Percentiles rank a stretch among this genome's conserved stretches.
Conservation (phyloP, 2,113 vertebrate species). For the Macrotis lagotis region DNA sequence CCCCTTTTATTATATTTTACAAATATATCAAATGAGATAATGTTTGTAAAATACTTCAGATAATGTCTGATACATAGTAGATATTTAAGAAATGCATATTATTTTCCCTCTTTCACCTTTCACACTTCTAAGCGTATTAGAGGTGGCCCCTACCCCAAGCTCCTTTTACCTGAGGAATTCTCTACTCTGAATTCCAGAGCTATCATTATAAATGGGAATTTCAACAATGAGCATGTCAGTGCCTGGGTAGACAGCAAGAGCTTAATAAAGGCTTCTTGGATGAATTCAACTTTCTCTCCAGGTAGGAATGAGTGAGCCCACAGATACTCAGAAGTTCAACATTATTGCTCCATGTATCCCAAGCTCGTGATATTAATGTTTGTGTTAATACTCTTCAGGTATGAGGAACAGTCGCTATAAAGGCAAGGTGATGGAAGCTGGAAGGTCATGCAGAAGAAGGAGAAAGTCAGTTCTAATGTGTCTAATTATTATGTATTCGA, state of each 20-base stretch:
- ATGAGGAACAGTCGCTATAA: neutral
- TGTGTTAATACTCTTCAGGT: neutral
- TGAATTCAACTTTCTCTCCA: neutral
- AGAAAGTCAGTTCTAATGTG: neutral
- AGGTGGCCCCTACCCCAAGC: neutral
- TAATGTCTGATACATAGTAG: neutral
- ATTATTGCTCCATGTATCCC: neutral
- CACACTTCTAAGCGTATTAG: neutral
- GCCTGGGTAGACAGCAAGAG: neutral
- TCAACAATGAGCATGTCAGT: neutral
- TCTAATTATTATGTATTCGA: too few relatives aligned
- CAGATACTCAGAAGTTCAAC: fast-evolving
- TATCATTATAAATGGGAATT: neutral
- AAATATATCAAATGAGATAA: neutral
- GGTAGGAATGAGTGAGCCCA: neutral
- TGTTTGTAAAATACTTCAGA: neutral
- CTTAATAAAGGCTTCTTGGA: neutral
- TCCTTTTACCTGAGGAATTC: neutral
- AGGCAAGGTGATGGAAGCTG: neutral
- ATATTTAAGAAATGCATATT: too few relatives aligned
- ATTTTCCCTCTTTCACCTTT: neutral
- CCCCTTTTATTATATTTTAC: neutral
- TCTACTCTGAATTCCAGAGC: neutral
- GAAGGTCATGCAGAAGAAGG: neutral
- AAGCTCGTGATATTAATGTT: neutral